A percentile compares a stretch with the other conserved stretches of the same genome.
Evolutionary conservation across 2,888 invertebrate genomes (phyloP).

Genomic region (Trachelus tabidus): DNA sequence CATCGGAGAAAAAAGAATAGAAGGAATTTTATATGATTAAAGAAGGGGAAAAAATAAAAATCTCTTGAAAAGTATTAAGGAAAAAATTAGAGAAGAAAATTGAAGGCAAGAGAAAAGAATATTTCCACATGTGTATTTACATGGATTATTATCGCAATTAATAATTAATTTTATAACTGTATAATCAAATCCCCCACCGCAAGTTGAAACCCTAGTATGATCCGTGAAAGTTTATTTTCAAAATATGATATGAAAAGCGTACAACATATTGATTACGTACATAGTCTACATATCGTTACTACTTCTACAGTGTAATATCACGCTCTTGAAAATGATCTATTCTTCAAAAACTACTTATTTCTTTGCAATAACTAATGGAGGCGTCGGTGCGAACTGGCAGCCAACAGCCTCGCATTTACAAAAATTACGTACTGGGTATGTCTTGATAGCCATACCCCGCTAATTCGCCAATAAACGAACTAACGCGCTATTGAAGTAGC

Average conservation of each 20-base stretch:
- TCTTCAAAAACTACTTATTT: background rate
- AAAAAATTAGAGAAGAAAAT: background rate
- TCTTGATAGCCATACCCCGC: slow-evolving; percentile 89
- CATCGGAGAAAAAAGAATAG: background rate
- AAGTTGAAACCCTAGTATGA: background rate
- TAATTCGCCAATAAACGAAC: slow-evolving; percentile 62
- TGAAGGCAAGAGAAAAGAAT: background rate
- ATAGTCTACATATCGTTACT: too few species aligned
- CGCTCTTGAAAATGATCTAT: background rate
- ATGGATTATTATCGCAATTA: background rate
- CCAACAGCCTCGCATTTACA: slow-evolving; percentile 77
- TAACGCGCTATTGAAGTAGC: slow-evolving; percentile 77
- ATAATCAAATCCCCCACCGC: too few species aligned
- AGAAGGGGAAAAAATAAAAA: background rate
- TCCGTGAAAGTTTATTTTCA: background rate
- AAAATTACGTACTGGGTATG: slow-evolving; percentile 88
- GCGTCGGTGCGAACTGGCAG: slow-evolving; percentile 78
- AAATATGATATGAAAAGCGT: background rate
- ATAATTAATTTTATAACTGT: background rate
- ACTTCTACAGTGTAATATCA: too few species aligned
- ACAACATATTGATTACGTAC: too few species aligned
- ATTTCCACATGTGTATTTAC: background rate
- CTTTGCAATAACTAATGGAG: slow-evolving; percentile 52
- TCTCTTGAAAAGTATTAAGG: background rate
- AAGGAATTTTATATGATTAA: background rate